phyloP scores from a whole-genome alignment of 2,797 vertebrate genomes.

The Danionella dracula region DNA sequence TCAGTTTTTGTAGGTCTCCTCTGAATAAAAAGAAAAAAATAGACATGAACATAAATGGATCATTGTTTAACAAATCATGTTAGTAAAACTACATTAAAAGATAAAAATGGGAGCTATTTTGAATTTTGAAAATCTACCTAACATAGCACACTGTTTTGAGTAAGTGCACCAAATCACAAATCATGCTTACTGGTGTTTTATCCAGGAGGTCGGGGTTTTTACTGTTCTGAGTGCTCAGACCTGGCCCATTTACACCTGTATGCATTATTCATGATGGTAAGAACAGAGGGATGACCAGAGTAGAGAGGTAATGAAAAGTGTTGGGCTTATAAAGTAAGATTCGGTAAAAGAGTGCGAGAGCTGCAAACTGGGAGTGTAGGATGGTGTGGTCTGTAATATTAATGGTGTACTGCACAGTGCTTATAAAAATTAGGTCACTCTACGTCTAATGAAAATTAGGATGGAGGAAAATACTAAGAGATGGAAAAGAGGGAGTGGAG shows the following conservation, averaged over 20 bases:
- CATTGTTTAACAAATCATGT: too few relatives aligned
- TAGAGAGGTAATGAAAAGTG: neutral
- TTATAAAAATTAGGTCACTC: slow-evolving; percentile 16
- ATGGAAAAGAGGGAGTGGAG: neutral
- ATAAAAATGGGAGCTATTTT: too few relatives aligned
- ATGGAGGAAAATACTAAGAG: neutral
- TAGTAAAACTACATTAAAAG: too few relatives aligned
- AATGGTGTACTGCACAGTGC: neutral
- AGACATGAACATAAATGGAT: too few relatives aligned
- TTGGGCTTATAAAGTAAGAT: neutral
- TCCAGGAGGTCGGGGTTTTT: neutral
- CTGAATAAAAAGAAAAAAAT: too few relatives aligned
- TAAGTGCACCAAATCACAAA: too few relatives aligned
- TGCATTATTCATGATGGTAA: slow-evolving; percentile 23
- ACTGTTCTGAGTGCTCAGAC: slow-evolving; percentile 6
- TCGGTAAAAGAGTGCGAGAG: neutral
- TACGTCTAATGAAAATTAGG: slow-evolving; percentile 16
- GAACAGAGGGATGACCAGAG: neutral
- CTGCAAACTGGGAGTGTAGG: neutral
- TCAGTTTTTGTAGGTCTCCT: too few relatives aligned
- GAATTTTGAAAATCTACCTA: too few relatives aligned
- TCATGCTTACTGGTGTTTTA: neutral
- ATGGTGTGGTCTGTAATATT: neutral
- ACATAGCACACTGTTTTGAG: too few relatives aligned
- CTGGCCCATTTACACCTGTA: slow-evolving; percentile 15